Evolutionary conservation across 2,888 invertebrate species (phyloP).

Genomic region (Malacosoma neustria): DNA sequence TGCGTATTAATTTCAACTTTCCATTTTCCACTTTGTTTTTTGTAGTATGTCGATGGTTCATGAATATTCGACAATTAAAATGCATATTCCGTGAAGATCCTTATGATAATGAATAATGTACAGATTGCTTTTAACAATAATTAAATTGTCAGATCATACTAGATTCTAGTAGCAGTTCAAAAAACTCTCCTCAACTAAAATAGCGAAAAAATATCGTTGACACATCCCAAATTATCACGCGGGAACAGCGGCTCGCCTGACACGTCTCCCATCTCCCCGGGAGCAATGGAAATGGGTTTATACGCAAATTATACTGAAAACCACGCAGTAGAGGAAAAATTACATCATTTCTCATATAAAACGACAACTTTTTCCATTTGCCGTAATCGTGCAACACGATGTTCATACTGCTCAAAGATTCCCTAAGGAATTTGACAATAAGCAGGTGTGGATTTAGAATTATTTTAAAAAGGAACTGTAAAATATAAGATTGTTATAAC

Average conservation of each 20-base stretch:
- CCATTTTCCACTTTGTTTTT: too few relatives aligned
- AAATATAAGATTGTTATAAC: too few relatives aligned
- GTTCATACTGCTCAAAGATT: constrained; percentile 30
- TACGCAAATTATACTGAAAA: neutral
- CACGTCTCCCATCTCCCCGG: neutral
- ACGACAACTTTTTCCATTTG: constrained; percentile 49
- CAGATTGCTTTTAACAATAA: too few relatives aligned
- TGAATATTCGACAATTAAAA: too few relatives aligned
- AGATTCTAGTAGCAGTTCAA: too few relatives aligned
- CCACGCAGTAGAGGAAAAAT: constrained; percentile 18
- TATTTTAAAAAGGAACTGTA: too few relatives aligned
- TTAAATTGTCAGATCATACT: too few relatives aligned
- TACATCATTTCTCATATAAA: constrained; percentile 30
- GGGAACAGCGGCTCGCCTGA: neutral
- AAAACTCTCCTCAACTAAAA: too few relatives aligned
- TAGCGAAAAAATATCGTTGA: neutral
- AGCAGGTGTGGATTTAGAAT: constrained; percentile 18
- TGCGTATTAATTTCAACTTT: too few relatives aligned
- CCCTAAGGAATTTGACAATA: constrained; percentile 26
- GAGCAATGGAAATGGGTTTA: neutral
- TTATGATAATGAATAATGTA: too few relatives aligned
- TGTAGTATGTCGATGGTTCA: too few relatives aligned
- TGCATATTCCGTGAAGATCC: too few relatives aligned
- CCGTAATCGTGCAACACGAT: constrained; percentile 36
- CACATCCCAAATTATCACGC: neutral